Conservation (phyloP, 1,140 invertebrate genomes). For the Trypoxylus dichotomus region DNA sequence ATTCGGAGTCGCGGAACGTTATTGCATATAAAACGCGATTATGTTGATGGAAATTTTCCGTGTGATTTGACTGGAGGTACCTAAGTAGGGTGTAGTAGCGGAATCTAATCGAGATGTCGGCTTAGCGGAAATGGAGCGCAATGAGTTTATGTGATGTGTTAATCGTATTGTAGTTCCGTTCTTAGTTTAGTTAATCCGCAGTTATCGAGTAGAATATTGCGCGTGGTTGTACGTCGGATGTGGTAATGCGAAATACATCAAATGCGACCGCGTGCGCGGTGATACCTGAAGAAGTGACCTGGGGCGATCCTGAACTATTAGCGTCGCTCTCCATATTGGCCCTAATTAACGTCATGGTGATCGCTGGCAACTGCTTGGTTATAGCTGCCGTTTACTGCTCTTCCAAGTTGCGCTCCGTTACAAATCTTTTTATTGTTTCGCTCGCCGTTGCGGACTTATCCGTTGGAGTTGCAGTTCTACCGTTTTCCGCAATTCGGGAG, state of each 20-base stretch:
- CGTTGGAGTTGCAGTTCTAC: slow-evolving; percentile 87
- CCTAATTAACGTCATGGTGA: slow-evolving; percentile 83
- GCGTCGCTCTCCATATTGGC: slow-evolving; percentile 75
- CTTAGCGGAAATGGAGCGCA: not conserved
- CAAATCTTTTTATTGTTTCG: slow-evolving; percentile 94
- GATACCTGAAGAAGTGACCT: slow-evolving; percentile 73
- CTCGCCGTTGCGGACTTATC: slow-evolving; percentile 90
- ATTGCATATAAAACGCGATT: not conserved
- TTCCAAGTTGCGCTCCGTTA: slow-evolving; percentile 86
- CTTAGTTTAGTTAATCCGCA: not conserved
- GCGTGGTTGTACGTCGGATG: slow-evolving; percentile 28
- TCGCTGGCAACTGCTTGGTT: slow-evolving; percentile 87
- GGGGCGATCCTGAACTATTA: slow-evolving; percentile 74
- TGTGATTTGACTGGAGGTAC: not conserved
- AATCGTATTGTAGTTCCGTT: not conserved
- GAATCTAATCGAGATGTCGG: not conserved
- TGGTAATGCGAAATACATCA: slow-evolving; percentile 55
- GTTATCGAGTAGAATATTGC: slow-evolving; percentile 4
- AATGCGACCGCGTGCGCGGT: slow-evolving; percentile 76
- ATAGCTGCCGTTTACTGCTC: slow-evolving; percentile 88
- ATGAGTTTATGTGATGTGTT: not conserved
- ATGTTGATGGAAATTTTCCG: not conserved
- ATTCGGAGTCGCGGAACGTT: not conserved
- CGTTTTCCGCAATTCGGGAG: slow-evolving; percentile 86
- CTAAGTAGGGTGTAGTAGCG: not conserved